Evolutionary conservation across 2,888 invertebrate genomes (phyloP).

Genomic region (Drosophila quinaria): DNA sequence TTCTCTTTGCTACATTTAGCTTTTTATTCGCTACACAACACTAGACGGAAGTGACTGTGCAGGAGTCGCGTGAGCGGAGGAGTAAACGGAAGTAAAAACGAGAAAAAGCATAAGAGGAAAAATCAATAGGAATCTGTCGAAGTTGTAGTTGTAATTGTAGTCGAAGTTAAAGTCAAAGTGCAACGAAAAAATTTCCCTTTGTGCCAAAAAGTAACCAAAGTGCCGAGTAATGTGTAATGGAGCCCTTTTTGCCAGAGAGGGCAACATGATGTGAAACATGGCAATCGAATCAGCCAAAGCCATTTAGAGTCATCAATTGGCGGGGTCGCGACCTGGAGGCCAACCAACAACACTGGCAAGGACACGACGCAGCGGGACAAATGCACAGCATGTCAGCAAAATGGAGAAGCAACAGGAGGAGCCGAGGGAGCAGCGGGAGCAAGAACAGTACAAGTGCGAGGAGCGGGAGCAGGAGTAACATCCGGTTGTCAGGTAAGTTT

Average conservation of each 20-base stretch:
- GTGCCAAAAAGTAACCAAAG: conserved; percentile 61
- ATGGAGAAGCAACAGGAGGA: conserved; percentile 29
- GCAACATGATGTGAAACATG: conserved; percentile 79
- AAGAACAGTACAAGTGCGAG: conserved; percentile 13
- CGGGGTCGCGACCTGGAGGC: conserved; percentile 54
- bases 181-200: conserved; percentile 41
- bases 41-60: not conserved
- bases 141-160: conserved; percentile 28
- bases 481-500: conserved; percentile 61
- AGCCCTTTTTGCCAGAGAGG: conserved; percentile 73
- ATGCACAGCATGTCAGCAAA: conserved; percentile 63
- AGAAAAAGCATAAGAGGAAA: conserved; percentile 29
- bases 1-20: conserved; percentile 3
- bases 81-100: conserved; percentile 7
- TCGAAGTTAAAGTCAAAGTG: conserved; percentile 29
- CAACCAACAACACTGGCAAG: conserved; percentile 3
- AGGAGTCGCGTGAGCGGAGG: not conserved
- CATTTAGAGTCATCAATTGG: conserved; percentile 80
- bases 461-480: conserved; percentile 33
- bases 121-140: conserved; percentile 64
- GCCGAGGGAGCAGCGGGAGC: conserved; percentile 10
- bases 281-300: conserved; percentile 79
- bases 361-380: conserved; percentile 34
- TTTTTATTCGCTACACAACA: conserved; percentile 10
- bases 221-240: conserved; percentile 79